Evolutionary conservation across 2,113 vertebrate genomes (phyloP).

Genomic region (Panthera leo): DNA sequence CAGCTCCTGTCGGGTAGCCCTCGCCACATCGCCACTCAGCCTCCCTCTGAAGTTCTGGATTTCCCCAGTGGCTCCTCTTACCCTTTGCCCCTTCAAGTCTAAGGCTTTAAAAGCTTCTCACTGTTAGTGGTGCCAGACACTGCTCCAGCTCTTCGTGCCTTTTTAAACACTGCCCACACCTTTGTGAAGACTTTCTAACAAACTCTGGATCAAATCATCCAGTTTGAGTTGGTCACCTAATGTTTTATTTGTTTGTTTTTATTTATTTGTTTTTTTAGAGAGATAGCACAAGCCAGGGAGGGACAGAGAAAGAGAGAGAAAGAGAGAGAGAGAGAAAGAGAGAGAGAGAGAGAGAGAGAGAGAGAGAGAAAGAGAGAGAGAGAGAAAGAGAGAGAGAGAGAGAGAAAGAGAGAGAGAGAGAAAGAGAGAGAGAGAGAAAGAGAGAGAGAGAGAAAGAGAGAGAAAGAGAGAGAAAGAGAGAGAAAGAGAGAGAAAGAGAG

Average conservation of each 20-base stretch:
- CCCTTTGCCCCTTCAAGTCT: neutral
- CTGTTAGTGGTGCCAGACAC: neutral
- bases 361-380: no score
- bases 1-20: neutral
- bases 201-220: neutral
- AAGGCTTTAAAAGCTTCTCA: neutral
- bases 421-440: no score
- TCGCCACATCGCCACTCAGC: neutral
- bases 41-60: neutral
- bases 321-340: no score
- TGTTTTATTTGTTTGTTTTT: neutral
- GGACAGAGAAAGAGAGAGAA: no score
- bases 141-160: neutral
- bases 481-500: no score
- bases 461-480: no score
- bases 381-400: no score
- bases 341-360: no score
- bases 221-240: neutral
- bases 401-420: no score
- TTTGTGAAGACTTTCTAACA: neutral
- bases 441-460: no score
- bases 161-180: neutral
- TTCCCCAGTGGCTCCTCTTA: neutral
- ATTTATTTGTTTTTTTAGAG: no score
- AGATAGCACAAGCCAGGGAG: no score